Percentiles rank a stretch among this genome's conserved stretches.
These are phyloP conservation scores for Thamnophis elegans DNA, from an alignment of 2,797 vertebrate genomes.

Conservation along the genomic window DNA sequence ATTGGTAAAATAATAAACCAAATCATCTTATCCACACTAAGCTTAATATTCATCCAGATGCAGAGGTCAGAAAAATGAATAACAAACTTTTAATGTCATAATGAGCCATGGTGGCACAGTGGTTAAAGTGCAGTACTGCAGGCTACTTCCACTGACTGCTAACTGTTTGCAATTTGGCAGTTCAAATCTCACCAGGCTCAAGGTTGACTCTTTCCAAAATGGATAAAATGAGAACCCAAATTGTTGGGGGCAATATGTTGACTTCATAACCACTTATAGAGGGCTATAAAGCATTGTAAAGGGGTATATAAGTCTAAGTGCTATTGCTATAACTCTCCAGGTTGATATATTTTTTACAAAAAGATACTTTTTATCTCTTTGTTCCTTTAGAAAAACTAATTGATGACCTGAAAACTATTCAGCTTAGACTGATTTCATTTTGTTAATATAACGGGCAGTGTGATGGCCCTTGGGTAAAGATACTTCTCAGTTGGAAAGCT, in stretches of 20 bases:
- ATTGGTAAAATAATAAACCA: background rate
- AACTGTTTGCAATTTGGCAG: no score
- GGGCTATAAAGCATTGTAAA: no score
- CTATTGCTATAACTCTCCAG: background rate
- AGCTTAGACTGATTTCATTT: background rate
- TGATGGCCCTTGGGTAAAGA: no score
- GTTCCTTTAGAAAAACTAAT: background rate
- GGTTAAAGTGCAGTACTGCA: no score
- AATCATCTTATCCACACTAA: background rate
- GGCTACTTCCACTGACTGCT: no score
- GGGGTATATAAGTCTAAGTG: no score
- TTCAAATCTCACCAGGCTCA: no score
- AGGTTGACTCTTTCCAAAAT: no score
- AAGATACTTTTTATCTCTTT: background rate
- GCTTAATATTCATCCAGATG: background rate
- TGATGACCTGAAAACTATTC: background rate
- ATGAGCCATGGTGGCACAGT: no score
- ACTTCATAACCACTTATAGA: no score
- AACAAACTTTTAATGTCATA: background rate
- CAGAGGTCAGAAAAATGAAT: background rate
- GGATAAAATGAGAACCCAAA: no score
- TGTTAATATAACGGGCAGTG: background rate
- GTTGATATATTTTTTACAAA: background rate
- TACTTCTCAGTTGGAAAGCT: background rate
- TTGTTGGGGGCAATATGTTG: no score